Evolutionary conservation across 2,113 vertebrate species (phyloP).

Genomic region (Symphodus melops): DNA sequence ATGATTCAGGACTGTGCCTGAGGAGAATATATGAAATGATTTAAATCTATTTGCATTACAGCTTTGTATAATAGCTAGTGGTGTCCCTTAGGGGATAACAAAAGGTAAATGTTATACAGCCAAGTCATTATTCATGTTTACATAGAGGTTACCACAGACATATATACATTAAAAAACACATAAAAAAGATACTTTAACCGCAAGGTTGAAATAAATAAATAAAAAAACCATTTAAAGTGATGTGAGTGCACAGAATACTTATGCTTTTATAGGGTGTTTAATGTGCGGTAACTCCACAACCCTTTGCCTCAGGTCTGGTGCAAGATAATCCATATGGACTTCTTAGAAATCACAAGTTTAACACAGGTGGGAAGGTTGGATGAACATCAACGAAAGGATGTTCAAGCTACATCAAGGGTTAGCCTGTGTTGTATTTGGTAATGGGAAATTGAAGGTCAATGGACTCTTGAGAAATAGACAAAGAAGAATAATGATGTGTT

Average conservation of each 20-base stretch:
- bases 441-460: neutral
- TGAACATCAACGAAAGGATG: neutral
- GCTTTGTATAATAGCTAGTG: neutral
- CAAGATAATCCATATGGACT: neutral
- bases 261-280: slow-evolving; percentile 30
- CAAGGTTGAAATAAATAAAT: neutral
- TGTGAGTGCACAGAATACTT: neutral
- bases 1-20: neutral
- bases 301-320: slow-evolving; percentile 7
- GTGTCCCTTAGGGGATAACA: neutral
- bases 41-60: slow-evolving; percentile 10
- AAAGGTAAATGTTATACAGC: slow-evolving; percentile 9
- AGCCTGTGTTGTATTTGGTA: neutral
- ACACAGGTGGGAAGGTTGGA: neutral
- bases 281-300: slow-evolving; percentile 12
- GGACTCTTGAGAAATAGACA: neutral
- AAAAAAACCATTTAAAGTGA: slow-evolving; percentile 7
- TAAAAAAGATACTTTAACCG: neutral
- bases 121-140: slow-evolving; percentile 6
- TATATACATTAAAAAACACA: neutral
- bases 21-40: slow-evolving; percentile 21
- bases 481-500: slow-evolving; percentile 3
- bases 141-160: neutral
- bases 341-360: neutral
- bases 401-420: neutral